Evolutionary conservation across 2,113 vertebrate species (phyloP).

Genomic region (Coturnix japonica): DNA sequence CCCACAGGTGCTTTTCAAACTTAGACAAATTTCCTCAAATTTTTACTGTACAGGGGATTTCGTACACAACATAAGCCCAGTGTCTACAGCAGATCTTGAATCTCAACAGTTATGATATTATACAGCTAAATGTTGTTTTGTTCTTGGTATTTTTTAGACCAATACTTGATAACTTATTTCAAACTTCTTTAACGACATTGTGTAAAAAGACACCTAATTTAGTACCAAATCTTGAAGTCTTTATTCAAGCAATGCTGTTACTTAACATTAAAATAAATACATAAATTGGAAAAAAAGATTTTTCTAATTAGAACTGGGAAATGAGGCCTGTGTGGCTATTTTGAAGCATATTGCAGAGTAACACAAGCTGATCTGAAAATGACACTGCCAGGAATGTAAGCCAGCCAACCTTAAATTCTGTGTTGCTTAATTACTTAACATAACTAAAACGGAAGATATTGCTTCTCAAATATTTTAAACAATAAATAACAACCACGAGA

Average conservation of each 20-base stretch:
- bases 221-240: neutral
- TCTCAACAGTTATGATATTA: neutral
- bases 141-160: neutral
- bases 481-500: slow-evolving; percentile 45
- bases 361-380: neutral
- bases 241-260: neutral
- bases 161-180: neutral
- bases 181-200: neutral
- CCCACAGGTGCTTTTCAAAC: neutral
- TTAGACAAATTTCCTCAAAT: neutral
- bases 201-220: neutral
- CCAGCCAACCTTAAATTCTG: neutral
- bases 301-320: fast-evolving
- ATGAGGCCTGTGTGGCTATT: neutral
- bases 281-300: neutral
- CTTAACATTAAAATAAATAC: neutral
- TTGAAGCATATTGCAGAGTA: neutral
- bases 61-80: fast-evolving
- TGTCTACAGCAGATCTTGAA: neutral
- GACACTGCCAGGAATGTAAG: neutral
- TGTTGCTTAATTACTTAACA: neutral
- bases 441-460: neutral
- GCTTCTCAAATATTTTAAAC: neutral
- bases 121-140: neutral
- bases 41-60: neutral